Evolutionary conservation across 2,113 vertebrate genomes (phyloP).

Genomic region (Chauna torquata): DNA sequence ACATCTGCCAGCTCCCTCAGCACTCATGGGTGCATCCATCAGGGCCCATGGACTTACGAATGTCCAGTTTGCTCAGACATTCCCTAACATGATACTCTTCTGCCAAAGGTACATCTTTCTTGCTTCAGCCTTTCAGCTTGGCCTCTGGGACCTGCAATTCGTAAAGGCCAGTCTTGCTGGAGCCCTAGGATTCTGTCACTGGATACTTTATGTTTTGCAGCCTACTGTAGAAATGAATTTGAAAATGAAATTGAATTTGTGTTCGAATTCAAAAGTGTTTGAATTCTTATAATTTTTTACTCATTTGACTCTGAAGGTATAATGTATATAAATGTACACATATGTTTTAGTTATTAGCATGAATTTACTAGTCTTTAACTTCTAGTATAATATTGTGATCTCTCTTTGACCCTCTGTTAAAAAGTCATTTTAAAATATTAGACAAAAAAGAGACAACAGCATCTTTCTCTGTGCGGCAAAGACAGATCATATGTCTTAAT

Average conservation of each 20-base stretch:
- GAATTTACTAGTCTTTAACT: neutral
- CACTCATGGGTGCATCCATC: neutral
- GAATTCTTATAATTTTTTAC: neutral
- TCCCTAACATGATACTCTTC: neutral
- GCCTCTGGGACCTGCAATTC: neutral
- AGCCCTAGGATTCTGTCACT: neutral
- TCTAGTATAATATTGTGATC: neutral
- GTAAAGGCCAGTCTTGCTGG: neutral
- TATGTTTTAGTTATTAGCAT: neutral
- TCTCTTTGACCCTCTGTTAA: neutral
- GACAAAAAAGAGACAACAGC: neutral
- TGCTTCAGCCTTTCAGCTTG: neutral
- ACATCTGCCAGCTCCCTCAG: neutral
- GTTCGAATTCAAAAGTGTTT: neutral
- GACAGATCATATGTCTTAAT: neutral
- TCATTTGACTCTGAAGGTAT: neutral
- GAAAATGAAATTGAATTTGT: neutral
- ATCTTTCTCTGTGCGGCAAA: neutral
- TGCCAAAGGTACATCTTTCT: neutral
- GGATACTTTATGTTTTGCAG: neutral
- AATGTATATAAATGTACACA: neutral
- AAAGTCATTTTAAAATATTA: neutral
- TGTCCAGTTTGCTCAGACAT: neutral
- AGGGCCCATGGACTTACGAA: neutral
- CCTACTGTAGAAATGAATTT: neutral